Base-by-base conservation (phyloP, 2,113 vertebrate genomes). In the Prolemur simus region DNA sequence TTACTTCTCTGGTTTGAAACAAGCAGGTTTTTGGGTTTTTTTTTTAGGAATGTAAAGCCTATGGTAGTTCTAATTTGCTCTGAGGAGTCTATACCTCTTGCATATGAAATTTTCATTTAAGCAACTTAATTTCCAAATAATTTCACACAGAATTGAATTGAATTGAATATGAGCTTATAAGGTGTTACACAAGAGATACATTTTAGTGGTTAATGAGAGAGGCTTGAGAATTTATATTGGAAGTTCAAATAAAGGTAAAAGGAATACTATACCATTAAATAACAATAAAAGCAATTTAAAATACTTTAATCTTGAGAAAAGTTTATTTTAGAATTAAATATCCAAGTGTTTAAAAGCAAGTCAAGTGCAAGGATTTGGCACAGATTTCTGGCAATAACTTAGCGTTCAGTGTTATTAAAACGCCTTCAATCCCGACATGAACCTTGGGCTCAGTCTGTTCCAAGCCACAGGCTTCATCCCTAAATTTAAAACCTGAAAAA, bases 241-340 rank as follows among this genome's bases (percentile, higher is more conserved):
- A 18, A 64, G 21, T 89, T 81, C 64, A 37, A 95, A 74, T 34
- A 85, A 95, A 86, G 34, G 83, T 37, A 52, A 95, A 92, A 68
- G 39, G 2, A 95, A 68, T 20, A 39, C 7, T 29, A 10, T 56
- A 32, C 9, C 15, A 49, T 21, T 21, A 82, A 66, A 32, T n/a
- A 52, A n/a, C 34, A 45, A 29, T 60, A 58, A 17, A 12, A 29
- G n/a, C 23, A 47, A 42, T 56, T 54, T 45, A 85, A 84, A 87
- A 68, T 52, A 49, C 2, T 85, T 85, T 37, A 71, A n/a, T 71
- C 21, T 95, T 39, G 32, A 82, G 60, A 94, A 78, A 73, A 71
- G 2, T n/a, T 2, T 25, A 86, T n/a, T 76, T 87, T 78, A 83
- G 39, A 93, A 83, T 76, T 86, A 93, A 97, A 71, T 56, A 81